Conservation (phyloP, 2,797 vertebrate genomes). For the Myripristis jacobus region DNA sequence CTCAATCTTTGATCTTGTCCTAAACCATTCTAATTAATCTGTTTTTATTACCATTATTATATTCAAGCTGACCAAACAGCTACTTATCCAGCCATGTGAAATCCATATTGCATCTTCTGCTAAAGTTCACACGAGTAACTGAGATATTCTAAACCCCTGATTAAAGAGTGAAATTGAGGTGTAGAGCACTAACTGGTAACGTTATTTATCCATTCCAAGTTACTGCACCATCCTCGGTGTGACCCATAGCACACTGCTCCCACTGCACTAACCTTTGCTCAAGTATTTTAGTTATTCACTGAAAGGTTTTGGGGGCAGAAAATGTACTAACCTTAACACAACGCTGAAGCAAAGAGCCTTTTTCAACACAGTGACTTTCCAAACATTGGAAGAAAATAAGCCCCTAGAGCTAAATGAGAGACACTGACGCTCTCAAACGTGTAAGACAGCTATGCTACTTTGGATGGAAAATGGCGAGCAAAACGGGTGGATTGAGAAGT, state of each 20-base stretch:
- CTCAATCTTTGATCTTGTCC: no score
- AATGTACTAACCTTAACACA: neutral
- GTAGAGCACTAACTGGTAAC: neutral
- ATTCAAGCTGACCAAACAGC: conserved; percentile 23
- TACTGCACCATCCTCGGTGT: neutral
- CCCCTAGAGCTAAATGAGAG: neutral
- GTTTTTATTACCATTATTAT: conserved; percentile 5
- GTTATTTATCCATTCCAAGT: neutral
- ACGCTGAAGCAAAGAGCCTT: neutral
- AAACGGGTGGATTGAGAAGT: neutral
- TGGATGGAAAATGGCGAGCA: neutral
- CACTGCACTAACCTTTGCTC: conserved; percentile 12
- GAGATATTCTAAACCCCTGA: neutral
- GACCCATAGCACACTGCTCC: conserved; percentile 10
- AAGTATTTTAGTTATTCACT: conserved; percentile 1
- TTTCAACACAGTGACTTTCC: neutral
- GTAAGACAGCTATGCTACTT: conserved; percentile 4
- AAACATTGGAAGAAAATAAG: conserved; percentile 23
- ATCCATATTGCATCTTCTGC: conserved; percentile 3
- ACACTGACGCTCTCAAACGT: conserved; percentile 2
- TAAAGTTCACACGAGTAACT: conserved; percentile 1
- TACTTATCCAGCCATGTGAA: conserved; percentile 5
- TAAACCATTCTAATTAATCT: neutral
- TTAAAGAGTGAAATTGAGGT: conserved; percentile 14
- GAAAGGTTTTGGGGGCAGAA: neutral